Evolutionary conservation across 1,140 invertebrate species (phyloP).

Genomic region (Diabrotica virgifera): DNA sequence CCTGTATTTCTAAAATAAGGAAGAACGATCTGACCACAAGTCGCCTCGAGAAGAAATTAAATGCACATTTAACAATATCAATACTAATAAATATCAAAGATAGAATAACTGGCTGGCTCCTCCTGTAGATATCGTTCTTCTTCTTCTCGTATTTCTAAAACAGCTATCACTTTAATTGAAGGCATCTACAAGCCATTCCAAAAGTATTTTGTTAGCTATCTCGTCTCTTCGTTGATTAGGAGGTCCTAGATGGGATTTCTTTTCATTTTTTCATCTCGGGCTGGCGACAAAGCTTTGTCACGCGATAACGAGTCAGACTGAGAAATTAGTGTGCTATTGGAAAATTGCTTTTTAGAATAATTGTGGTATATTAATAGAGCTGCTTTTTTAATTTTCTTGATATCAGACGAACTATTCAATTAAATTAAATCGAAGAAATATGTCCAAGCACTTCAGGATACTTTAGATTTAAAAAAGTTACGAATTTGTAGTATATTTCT

Average conservation of each 20-base stretch:
- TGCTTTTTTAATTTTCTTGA: no score
- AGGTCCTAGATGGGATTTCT: conserved; percentile 26
- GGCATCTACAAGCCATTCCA: conserved; percentile 23
- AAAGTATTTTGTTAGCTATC: conserved; percentile 14
- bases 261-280: conserved; percentile 23
- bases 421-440: no score
- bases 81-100: conserved; percentile 7
- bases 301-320: conserved; percentile 25
- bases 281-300: conserved; percentile 27
- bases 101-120: conserved; percentile 10
- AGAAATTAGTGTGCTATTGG: conserved; percentile 18
- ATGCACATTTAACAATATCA: conserved; percentile 3
- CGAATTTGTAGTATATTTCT: no score
- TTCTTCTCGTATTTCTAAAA: not conserved
- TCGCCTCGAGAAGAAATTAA: not conserved
- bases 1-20: no score
- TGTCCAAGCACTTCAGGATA: no score
- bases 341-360: not conserved
- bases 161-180: conserved; percentile 6
- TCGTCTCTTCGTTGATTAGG: conserved; percentile 18
- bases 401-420: no score
- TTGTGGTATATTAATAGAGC: no score
- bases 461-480: no score
- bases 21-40: no score
- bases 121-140: not conserved